Conservation (phyloP, 35 echinoderm and acorn worm species). For the Heliocidaris tuberculata region DNA sequence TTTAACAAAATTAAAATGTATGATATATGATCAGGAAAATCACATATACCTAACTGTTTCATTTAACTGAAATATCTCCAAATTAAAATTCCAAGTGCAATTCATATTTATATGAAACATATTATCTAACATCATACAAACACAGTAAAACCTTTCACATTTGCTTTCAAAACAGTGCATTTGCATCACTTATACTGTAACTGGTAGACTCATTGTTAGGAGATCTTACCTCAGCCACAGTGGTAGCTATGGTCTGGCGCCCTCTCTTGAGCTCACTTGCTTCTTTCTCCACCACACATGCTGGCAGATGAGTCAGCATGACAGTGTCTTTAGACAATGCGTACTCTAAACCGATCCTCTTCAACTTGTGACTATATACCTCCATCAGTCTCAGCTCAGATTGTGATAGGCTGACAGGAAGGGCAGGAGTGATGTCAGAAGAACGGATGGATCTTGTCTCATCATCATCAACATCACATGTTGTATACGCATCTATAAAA, state of each 20-base stretch:
- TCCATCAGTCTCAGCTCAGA: conserved; percentile 56
- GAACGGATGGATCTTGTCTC: conserved; percentile 47
- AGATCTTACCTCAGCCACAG: conserved; percentile 72
- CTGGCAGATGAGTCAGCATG: conserved; percentile 65
- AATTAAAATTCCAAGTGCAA: too few relatives aligned
- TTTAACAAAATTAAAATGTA: too few relatives aligned
- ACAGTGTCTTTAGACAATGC: conserved; percentile 31
- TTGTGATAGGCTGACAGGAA: conserved; percentile 46
- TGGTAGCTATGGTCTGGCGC: conserved; percentile 67
- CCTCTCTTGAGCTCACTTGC: conserved; percentile 73
- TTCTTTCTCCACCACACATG: conserved; percentile 88
- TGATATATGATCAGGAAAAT: too few relatives aligned
- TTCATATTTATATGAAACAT: too few relatives aligned
- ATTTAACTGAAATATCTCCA: too few relatives aligned
- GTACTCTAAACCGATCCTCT: conserved; percentile 62
- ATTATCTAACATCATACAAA: too few relatives aligned
- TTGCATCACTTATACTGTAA: too few relatives aligned
- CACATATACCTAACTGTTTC: too few relatives aligned
- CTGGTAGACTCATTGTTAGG: neutral
- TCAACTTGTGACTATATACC: conserved; percentile 57
- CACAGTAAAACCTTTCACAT: too few relatives aligned
- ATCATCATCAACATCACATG: neutral
- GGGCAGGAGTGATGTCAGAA: conserved; percentile 67
- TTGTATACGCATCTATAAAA: conserved; percentile 57
- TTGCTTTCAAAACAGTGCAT: too few relatives aligned